Evolutionary conservation across 2,113 vertebrate species (phyloP).

Genomic region (Enhydra lutris): DNA sequence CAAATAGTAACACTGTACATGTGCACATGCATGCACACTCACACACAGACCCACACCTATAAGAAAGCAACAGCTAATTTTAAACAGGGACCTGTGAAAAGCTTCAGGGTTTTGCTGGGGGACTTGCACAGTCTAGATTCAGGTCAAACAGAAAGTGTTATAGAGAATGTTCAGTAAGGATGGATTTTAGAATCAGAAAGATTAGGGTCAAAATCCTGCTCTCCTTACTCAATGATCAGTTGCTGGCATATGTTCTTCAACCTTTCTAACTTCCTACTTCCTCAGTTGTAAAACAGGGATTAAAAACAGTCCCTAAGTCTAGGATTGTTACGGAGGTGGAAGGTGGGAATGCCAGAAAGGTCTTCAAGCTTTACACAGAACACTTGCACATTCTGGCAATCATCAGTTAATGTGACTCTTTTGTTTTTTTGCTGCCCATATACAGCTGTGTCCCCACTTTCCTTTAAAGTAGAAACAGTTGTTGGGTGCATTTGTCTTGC

Average conservation of each 20-base stretch:
- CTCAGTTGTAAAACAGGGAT: not conserved
- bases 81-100: constrained; percentile 21
- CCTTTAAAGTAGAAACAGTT: not conserved
- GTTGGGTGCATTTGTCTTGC: not conserved
- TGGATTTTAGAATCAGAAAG: not conserved
- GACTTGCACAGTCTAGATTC: not conserved
- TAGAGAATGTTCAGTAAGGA: not conserved
- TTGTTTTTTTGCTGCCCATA: not conserved
- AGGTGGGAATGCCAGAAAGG: not conserved
- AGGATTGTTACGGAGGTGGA: not conserved
- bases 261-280: not conserved
- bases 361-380: not conserved
- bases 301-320: not conserved
- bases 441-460: not conserved
- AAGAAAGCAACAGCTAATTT: not conserved
- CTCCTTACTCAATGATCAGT: not conserved
- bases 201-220: not conserved
- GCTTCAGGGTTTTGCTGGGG: not conserved
- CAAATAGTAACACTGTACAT: not conserved
- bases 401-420: not conserved
- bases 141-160: not conserved
- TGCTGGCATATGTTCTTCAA: not conserved
- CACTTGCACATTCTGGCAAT: not conserved
- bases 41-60: not conserved
- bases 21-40: accelerated